Evolutionary conservation across 2,888 invertebrate species (phyloP), one percentile per base, ranked within the genome.

Genomic region (Chymomyza fuscimana): DNA sequence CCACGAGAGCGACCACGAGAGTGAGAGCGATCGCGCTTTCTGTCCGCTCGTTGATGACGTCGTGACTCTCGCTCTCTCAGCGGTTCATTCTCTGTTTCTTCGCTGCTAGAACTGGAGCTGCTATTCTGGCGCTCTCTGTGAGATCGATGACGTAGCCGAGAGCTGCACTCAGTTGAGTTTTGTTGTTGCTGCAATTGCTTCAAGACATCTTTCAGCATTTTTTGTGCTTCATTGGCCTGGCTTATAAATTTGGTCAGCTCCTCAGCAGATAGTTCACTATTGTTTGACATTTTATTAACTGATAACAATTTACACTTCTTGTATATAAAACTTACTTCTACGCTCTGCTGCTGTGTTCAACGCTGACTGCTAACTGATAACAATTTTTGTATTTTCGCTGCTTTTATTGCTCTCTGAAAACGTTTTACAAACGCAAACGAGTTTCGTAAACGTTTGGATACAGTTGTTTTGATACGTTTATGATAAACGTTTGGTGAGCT

Each of bases 1-100:
- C 72, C 65, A 29, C 82, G 82, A 32, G 82, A 83, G 52, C 77
- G 69, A 0, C 72, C 65, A 29, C 82, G 82, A 32, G 82, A 83
- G 52, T 75, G 69, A 0, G 81, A 84, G 25, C 83, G 83, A 64
- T 84, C 81, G 16, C 78, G 71, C 32, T 54, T 69, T 67, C 75
- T 70, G 51, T 75, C 74, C 6, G 67, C 10, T 7, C 25, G 64
- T 10, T 1, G 61, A 15, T 10, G 54, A 9, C 67, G 69, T 1
- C 72, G 69, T 12, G 59, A 19, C 36, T 65, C 12, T 5, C 76
- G 68, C 22, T 51, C 65, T 46, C 62, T 16, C 25, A 65, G 5
- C 4, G 64, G 15, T 52, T 78, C 78, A 52, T 62, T 15, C 2
- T 63, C 63, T 4, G 67, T n/a, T 0, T 76, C 76, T 0, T 16